phyloP scores from a whole-genome alignment of 2,888 invertebrate species.

The Tryphoninae sp. region DNA sequence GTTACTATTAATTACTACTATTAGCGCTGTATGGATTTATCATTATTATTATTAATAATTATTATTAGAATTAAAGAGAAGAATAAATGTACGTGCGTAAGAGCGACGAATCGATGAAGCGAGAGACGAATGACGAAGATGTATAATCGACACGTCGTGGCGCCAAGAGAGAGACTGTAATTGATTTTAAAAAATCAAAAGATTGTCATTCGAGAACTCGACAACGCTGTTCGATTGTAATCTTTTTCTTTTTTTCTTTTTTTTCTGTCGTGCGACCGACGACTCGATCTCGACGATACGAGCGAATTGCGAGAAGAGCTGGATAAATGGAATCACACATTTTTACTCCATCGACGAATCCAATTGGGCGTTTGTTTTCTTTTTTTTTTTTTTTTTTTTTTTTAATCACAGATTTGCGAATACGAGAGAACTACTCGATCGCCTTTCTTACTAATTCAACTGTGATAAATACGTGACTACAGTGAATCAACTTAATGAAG shows the following conservation, averaged over 20 bases:
- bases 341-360: neutral
- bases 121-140: no score
- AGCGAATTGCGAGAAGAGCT: conserved; percentile 5
- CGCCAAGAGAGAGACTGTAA: conserved; percentile 4
- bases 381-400: neutral
- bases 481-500: conserved; percentile 41
- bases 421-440: conserved; percentile 9
- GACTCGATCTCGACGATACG: conserved; percentile 26
- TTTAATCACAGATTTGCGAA: conserved; percentile 45
- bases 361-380: neutral
- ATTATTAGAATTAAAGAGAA: conserved; percentile 53
- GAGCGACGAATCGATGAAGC: conserved; percentile 15
- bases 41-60: conserved; percentile 57
- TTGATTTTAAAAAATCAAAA: neutral
- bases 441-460: conserved; percentile 52
- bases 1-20: conserved; percentile 51
- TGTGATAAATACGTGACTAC: conserved; percentile 59
- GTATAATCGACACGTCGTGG: no score
- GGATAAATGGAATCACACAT: neutral
- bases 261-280: neutral
- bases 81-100: conserved; percentile 30
- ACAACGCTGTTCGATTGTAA: conserved; percentile 10
- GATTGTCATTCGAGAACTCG: neutral
- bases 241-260: neutral
- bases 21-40: conserved; percentile 40